Evolutionary conservation across 1,140 invertebrate genomes (phyloP).

Genomic region (Dinoponera quadriceps): DNA sequence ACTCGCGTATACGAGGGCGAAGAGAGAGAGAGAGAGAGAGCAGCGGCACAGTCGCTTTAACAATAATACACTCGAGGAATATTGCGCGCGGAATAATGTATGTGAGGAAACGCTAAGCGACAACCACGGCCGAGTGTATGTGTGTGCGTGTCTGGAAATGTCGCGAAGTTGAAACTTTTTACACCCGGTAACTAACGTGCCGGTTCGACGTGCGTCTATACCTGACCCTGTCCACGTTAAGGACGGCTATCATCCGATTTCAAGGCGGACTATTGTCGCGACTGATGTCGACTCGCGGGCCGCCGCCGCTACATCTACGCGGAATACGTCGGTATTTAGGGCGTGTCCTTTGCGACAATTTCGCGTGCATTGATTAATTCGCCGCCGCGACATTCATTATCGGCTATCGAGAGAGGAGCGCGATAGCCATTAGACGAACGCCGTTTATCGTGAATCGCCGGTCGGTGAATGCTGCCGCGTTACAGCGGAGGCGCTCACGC

Average conservation of each 20-base stretch:
- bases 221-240: no score
- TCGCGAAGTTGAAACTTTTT: no score
- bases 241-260: no score
- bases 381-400: constrained; percentile 21
- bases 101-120: background rate
- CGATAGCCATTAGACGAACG: constrained; percentile 51
- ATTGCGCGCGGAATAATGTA: background rate
- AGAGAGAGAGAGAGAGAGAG: no score
- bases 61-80: background rate
- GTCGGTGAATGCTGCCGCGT: background rate
- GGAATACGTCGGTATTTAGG: background rate
- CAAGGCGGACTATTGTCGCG: no score
- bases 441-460: constrained; percentile 62
- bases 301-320: no score
- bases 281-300: no score
- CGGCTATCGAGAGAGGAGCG: constrained; percentile 10
- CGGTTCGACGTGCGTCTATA: no score
- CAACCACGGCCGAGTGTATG: background rate
- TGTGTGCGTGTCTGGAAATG: no score
- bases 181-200: no score
- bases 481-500: background rate
- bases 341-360: background rate
- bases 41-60: background rate
- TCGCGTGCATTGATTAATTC: constrained; percentile 17
- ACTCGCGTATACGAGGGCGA: background rate